These are phyloP conservation scores for Hoplostethus mediterraneus DNA, from an alignment of 2,797 vertebrate genomes.

Conservation along the genomic window DNA sequence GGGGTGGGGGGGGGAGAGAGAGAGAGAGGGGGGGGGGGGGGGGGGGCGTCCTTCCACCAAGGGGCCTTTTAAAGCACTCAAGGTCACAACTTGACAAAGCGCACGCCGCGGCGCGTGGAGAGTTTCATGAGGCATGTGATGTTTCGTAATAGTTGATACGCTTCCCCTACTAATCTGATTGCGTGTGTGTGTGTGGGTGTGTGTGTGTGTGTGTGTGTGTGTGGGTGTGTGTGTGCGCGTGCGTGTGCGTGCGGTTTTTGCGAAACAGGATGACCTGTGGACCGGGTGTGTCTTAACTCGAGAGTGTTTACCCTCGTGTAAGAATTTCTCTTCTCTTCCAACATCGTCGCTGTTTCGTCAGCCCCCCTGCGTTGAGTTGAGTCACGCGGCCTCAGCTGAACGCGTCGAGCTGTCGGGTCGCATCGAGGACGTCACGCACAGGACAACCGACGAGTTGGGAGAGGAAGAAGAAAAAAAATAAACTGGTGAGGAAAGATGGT, in stretches of 20 bases:
- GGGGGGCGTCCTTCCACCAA: conserved; percentile 39
- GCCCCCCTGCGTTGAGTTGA: neutral
- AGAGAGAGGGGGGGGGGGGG: too few relatives aligned
- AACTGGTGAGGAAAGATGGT: too few relatives aligned
- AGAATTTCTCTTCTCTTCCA: conserved; percentile 39
- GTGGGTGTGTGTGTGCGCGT: conserved; percentile 18
- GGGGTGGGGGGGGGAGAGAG: conserved; percentile 27
- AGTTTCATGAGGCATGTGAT: conserved; percentile 72
- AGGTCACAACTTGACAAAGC: conserved; percentile 71
- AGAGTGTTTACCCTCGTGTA: conserved; percentile 50
- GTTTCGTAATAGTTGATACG: conserved; percentile 75
- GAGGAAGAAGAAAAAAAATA: too few relatives aligned
- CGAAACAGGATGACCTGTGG: conserved; percentile 68
- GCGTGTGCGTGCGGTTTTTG: too few relatives aligned
- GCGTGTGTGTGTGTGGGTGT: conserved; percentile 24
- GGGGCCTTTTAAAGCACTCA: conserved; percentile 73
- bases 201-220: conserved; percentile 23
- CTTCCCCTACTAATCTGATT: conserved; percentile 62
- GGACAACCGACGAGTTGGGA: too few relatives aligned
- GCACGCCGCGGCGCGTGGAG: conserved; percentile 34
- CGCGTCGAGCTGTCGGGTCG: too few relatives aligned
- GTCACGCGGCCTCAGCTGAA: conserved; percentile 19
- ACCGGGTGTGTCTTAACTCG: conserved; percentile 49
- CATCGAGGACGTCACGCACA: too few relatives aligned
- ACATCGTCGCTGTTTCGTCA: conserved; percentile 42